Conservation (phyloP, 2,113 vertebrate genomes). For the Oenanthe oenanthe region DNA sequence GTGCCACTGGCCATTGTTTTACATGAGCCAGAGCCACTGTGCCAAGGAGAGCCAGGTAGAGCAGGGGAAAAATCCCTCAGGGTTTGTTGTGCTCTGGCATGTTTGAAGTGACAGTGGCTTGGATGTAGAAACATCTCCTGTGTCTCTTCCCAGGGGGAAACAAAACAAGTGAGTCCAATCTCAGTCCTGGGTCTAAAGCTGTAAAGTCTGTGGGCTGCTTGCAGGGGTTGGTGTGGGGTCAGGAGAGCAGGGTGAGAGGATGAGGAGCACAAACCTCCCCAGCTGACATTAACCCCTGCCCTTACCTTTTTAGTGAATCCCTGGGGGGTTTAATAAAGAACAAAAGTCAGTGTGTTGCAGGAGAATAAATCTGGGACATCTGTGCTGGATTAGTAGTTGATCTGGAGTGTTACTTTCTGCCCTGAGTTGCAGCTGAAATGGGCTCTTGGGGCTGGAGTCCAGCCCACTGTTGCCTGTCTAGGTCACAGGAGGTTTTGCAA, state of each 20-base stretch:
- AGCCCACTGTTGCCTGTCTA: background rate
- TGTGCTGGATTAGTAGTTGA: background rate
- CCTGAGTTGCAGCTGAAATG: background rate
- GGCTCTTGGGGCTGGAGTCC: background rate
- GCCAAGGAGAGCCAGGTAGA: background rate
- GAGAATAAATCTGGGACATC: background rate
- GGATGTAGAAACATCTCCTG: background rate
- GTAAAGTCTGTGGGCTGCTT: background rate
- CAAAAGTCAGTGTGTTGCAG: background rate
- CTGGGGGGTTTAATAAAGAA: background rate
- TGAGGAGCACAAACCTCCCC: background rate
- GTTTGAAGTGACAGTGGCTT: fast-evolving
- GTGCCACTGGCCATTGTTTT: background rate
- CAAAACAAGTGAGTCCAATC: fast-evolving
- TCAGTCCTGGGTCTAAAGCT: background rate
- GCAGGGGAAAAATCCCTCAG: background rate
- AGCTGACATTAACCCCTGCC: background rate
- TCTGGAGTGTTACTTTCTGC: background rate
- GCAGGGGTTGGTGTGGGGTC: background rate
- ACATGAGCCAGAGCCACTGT: fast-evolving
- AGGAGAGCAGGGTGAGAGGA: background rate
- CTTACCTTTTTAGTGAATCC: background rate
- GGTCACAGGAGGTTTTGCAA: background rate
- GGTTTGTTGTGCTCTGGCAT: background rate
- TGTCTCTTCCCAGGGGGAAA: background rate